phyloP scores from a whole-genome alignment of 2,888 invertebrate genomes.

The Morpho achilles region DNA sequence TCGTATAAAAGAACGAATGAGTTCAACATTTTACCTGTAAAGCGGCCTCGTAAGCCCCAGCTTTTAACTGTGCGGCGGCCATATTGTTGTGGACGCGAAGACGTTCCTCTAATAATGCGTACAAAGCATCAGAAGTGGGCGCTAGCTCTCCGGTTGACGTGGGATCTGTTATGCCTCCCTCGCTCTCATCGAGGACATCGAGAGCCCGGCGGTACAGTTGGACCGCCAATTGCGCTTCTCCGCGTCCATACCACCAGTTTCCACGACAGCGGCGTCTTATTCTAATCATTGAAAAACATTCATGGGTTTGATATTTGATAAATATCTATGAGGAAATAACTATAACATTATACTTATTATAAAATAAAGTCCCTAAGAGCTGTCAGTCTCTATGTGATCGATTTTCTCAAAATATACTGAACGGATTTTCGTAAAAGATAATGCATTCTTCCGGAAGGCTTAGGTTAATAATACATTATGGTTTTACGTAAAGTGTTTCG shows the following conservation, averaged over 20 bases:
- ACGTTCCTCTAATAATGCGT: slow-evolving; percentile 85
- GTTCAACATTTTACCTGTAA: slow-evolving; percentile 72
- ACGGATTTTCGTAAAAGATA: too few relatives aligned
- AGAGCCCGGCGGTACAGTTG: slow-evolving; percentile 92
- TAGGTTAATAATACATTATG: too few relatives aligned
- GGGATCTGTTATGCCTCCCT: slow-evolving; percentile 81
- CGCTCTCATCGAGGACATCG: slow-evolving; percentile 87
- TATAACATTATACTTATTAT: too few relatives aligned
- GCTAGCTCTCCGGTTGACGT: slow-evolving; percentile 67
- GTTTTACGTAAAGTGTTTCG: too few relatives aligned
- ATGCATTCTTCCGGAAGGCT: too few relatives aligned
- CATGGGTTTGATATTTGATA: background rate
- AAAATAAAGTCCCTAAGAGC: too few relatives aligned
- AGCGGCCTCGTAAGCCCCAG: slow-evolving; percentile 91
- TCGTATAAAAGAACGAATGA: too few relatives aligned
- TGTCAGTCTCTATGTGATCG: too few relatives aligned
- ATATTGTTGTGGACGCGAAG: slow-evolving; percentile 94
- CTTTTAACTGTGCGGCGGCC: slow-evolving; percentile 94
- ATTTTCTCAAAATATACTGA: too few relatives aligned
- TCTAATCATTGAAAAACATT: slow-evolving; percentile 32
- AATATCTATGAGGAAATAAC: too few relatives aligned
- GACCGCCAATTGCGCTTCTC: slow-evolving; percentile 89
- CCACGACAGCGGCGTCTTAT: slow-evolving; percentile 85
- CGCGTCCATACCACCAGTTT: slow-evolving; percentile 93
- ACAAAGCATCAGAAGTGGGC: slow-evolving; percentile 47